Percentiles rank a stretch among this genome's conserved stretches.
These are phyloP conservation scores for Drosophila lowei DNA, from an alignment of 1,140 invertebrate genomes.

Conservation along the genomic window DNA sequence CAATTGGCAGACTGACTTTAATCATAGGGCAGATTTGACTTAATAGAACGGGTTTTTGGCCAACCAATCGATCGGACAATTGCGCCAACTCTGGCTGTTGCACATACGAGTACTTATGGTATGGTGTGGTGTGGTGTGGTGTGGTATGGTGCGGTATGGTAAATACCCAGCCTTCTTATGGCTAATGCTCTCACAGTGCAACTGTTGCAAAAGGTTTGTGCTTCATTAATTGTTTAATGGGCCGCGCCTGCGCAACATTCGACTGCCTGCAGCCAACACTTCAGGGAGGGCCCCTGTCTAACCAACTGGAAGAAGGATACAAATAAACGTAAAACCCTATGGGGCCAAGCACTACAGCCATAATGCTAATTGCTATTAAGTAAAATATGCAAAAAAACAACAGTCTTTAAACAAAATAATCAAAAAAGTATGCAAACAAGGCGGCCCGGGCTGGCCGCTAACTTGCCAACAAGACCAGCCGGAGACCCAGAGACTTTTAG, in stretches of 20 bases:
- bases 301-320: background rate
- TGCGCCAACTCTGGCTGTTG: no score
- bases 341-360: constrained; percentile 42
- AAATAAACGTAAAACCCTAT: constrained; percentile 13
- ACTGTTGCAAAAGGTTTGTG: constrained; percentile 45
- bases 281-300: constrained; percentile 6
- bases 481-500: constrained; percentile 30
- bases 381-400: constrained; percentile 57
- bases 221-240: constrained; percentile 78
- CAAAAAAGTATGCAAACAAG: constrained; percentile 75
- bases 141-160: background rate
- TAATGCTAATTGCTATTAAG: constrained; percentile 72
- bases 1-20: constrained; percentile 58
- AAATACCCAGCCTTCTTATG: constrained; percentile 18
- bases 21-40: constrained; percentile 63
- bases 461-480: constrained; percentile 61
- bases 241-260: constrained; percentile 60
- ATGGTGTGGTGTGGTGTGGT: no score
- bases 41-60: constrained; percentile 53
- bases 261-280: constrained; percentile 9
- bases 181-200: constrained; percentile 5
- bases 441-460: constrained; percentile 20
- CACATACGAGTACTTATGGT: no score
- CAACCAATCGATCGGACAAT: constrained; percentile 10
- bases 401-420: constrained; percentile 62